A percentile compares a stretch with the other conserved stretches of the same genome.
Evolutionary conservation across 2,797 vertebrate species (phyloP).

Genomic region (Scarus forsteni): DNA sequence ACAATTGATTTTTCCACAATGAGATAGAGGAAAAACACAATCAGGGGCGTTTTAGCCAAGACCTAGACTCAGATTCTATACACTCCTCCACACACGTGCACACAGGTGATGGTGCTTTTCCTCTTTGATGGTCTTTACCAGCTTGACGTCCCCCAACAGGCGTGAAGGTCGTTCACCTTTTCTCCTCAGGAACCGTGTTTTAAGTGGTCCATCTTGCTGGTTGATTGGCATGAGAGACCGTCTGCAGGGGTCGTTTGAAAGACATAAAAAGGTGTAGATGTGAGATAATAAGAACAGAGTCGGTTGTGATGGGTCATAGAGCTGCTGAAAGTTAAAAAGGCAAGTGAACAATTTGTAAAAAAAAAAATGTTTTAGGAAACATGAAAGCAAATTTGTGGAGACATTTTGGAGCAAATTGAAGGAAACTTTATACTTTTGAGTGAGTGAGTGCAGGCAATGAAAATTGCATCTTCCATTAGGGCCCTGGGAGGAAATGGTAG

Average conservation of each 20-base stretch:
- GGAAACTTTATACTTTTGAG: too few species aligned
- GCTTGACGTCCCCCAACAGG: constrained; percentile 42
- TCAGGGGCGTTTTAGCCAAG: constrained; percentile 39
- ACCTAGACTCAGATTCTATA: constrained; percentile 9
- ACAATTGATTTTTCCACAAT: constrained; percentile 65
- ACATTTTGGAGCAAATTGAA: too few species aligned
- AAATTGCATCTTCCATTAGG: too few species aligned
- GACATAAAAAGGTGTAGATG: constrained; percentile 15
- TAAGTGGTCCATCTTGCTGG: constrained; percentile 29
- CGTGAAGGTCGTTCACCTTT: constrained; percentile 66
- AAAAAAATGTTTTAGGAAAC: too few species aligned
- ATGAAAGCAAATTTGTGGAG: too few species aligned
- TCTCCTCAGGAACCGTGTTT: constrained; percentile 46
- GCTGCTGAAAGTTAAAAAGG: neutral
- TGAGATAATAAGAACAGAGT: constrained; percentile 10
- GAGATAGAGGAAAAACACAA: constrained; percentile 53
- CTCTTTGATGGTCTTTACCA: constrained; percentile 60
- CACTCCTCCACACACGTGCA: constrained; percentile 26
- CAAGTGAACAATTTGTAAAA: neutral
- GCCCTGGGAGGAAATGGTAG: too few species aligned
- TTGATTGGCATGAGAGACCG: constrained; percentile 46
- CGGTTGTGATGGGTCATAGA: neutral
- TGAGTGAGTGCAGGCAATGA: too few species aligned
- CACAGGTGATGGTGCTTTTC: constrained; percentile 23
- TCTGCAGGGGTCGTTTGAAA: constrained; percentile 35